Conservation (phyloP, 1,140 invertebrate species). For the Leptopilina boulardi region DNA sequence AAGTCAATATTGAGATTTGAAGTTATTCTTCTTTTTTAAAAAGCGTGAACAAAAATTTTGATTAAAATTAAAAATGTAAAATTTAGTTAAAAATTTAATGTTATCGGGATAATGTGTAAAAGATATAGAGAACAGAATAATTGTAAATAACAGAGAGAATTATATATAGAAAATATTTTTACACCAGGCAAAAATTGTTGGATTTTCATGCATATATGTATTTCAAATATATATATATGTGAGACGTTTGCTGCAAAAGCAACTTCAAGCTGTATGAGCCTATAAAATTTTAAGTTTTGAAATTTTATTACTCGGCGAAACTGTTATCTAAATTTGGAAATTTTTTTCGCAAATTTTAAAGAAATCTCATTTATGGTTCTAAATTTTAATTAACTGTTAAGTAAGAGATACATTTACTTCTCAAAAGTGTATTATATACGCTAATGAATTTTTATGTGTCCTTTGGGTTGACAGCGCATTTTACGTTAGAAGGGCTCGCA, state of each 20-base stretch:
- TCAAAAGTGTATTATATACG: no score
- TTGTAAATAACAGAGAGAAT: no score
- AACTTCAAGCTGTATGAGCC: slow-evolving; percentile 58
- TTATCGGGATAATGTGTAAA: neutral
- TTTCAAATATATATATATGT: slow-evolving; percentile 38
- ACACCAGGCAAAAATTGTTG: slow-evolving; percentile 35
- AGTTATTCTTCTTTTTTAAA: neutral
- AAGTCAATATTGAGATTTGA: neutral
- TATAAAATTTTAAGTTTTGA: slow-evolving; percentile 67
- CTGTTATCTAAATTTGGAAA: neutral
- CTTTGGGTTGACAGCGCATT: no score
- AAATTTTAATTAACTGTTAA: no score
- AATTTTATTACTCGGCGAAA: slow-evolving; percentile 51
- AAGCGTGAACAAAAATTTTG: no score
- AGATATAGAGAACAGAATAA: neutral
- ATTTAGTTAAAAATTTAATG: slow-evolving; percentile 16
- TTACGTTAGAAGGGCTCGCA: neutral
- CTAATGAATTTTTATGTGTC: no score
- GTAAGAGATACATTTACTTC: no score
- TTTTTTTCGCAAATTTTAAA: neutral
- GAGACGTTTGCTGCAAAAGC: slow-evolving; percentile 40
- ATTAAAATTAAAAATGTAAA: no score
- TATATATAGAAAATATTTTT: slow-evolving; percentile 60
- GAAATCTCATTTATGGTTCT: no score
- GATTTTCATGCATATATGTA: slow-evolving; percentile 44